phyloP scores from a whole-genome alignment of 1,140 invertebrate species.

The Trichonephila clavata region DNA sequence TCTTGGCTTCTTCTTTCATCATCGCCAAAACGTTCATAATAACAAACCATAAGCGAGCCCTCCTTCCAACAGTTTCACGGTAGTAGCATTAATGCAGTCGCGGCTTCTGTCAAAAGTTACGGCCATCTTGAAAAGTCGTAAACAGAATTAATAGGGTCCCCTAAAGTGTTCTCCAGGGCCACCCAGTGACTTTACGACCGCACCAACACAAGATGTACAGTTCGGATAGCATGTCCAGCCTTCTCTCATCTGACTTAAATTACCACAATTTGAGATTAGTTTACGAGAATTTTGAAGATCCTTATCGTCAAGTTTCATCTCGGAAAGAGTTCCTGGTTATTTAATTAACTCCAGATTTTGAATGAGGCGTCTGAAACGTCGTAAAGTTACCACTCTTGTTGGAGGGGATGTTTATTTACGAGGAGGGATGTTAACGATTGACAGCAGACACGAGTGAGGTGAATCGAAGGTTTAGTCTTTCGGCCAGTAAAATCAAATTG shows the following conservation, averaged over 20 bases:
- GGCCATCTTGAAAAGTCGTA: constrained; percentile 55
- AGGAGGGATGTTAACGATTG: background rate
- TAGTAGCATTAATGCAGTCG: background rate
- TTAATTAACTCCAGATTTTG: constrained; percentile 65
- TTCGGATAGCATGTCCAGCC: constrained; percentile 1
- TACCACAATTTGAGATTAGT: constrained; percentile 59
- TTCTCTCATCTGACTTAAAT: constrained; percentile 34
- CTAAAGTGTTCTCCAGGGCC: constrained; percentile 53
- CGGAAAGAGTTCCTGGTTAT: constrained; percentile 44
- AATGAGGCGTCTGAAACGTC: background rate
- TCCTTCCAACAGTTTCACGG: background rate
- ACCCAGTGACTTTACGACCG: constrained; percentile 50
- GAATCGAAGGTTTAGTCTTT: background rate
- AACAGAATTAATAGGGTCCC: constrained; percentile 47
- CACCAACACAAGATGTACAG: background rate
- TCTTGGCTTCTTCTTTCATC: background rate
- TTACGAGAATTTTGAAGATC: constrained; percentile 66
- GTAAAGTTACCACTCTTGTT: constrained; percentile 49
- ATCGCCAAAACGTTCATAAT: background rate
- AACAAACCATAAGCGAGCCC: background rate
- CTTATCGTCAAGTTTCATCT: constrained; percentile 60
- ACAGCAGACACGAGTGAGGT: background rate
- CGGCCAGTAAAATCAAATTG: background rate
- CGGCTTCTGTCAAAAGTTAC: constrained; percentile 36
- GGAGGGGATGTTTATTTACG: background rate